Base-by-base conservation (phyloP, 2,888 invertebrate species). In the Pachymerium ferrugineum region DNA sequence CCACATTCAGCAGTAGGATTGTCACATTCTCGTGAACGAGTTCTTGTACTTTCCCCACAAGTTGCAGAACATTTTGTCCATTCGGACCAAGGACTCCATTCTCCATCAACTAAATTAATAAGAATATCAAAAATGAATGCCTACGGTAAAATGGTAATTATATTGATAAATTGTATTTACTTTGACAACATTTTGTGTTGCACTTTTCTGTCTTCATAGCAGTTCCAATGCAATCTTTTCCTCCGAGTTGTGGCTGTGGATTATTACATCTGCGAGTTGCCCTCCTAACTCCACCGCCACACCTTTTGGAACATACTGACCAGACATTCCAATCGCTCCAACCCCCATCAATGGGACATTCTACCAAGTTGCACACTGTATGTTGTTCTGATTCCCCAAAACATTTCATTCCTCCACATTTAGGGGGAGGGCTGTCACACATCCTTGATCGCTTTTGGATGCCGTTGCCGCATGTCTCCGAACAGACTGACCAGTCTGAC, bases 61-160 rank as follows among this genome's bases (percentile, higher is more conserved):
- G 81, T 79, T 30, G 79, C 80, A 1, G 83, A 83, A 77, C 86
- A 86, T 1, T 80, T 77, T 10, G 81, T 81, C 85, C 85, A 86
- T 3, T 77, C 76, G 8, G 80, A 78, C 85, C 85, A 86, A 0
- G 77, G 77, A 47, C 83, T 80, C 86, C 85, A 82, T 29, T 76
- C 74, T 54, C 79, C 80, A 76, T 77, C 38, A 35, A 77, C 77
- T 77, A 72, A 2, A n/a, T 14, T 70, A 38, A 35, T 25, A 74
- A 74, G 16, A 74, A 33, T n/a, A 28, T 19, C 8, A 22, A 35
- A 10, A 31, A 29, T 4, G 62, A 73, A 8, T 71, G 42, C 22
- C 1, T 12, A 42, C 29, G 25, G 25, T 19, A 29, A 12, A 78
- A 69, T 83, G 81, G 8, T 2, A 14, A 38, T 12, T 16, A 38